phyloP scores from a whole-genome alignment of 2,888 invertebrate genomes.

The Aphrophora alni region DNA sequence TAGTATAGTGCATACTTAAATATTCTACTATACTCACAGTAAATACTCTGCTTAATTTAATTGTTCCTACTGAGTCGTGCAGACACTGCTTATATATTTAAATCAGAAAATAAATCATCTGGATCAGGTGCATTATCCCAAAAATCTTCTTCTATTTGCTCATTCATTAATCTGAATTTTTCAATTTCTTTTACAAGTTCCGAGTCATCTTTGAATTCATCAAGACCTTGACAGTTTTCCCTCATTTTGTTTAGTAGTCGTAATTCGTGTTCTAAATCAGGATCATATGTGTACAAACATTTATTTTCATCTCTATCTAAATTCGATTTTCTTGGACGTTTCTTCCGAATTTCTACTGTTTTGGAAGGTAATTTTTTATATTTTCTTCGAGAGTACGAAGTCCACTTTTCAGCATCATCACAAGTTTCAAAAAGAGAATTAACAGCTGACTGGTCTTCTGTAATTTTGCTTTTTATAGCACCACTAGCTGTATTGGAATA shows the following conservation, averaged over 20 bases:
- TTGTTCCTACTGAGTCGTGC: no score
- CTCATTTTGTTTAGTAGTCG: not conserved
- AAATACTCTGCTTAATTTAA: no score
- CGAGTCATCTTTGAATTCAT: not conserved
- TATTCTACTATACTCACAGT: no score
- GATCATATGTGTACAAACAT: not conserved
- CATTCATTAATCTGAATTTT: not conserved
- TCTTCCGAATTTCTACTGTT: not conserved
- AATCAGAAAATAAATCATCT: not conserved
- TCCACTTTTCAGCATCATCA: not conserved
- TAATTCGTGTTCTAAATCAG: not conserved
- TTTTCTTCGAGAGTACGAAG: not conserved
- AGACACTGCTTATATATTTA: no score
- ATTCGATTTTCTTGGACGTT: not conserved
- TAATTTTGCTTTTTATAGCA: not conserved
- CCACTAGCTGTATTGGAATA: no score
- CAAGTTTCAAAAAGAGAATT: not conserved
- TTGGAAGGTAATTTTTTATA: not conserved
- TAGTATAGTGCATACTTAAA: no score
- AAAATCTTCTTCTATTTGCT: not conserved
- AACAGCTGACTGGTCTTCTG: not conserved
- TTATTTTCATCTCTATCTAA: not conserved
- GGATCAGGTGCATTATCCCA: not conserved
- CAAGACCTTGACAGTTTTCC: not conserved
- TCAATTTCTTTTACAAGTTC: not conserved